Evolutionary conservation across 2,113 vertebrate genomes (phyloP), one percentile per base, ranked within the genome.

Genomic region (Danionella cerebrum): DNA sequence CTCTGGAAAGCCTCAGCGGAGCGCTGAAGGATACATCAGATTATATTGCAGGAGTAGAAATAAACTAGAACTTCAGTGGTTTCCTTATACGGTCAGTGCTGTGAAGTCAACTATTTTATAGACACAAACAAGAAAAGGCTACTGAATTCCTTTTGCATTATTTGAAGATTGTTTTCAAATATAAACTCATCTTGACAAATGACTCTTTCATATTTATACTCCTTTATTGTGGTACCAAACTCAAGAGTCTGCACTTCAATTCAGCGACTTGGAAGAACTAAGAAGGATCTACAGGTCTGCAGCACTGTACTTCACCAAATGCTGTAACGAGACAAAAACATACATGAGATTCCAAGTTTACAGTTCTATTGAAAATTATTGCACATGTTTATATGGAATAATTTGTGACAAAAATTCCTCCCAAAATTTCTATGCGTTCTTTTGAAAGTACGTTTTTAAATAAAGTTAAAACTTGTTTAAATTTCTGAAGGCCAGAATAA

Each of bases 181-280:
- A 55, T 8, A 22, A 22, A 53, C 14, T 33, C 29, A 19, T 19
- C 16, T 53, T n/a, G 50, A 53, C 2, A 35, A 2, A 31, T 2
- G 2, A 24, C 9, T 10, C 2, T 41, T 24, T 42, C 2, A 27
- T 48, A 64, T 41, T 39, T 24, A 33, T 14, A 51, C 24, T 9
- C n/a, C 8, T 55, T 10, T 73, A 70, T 67, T 62, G 66, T 73
- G 18, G 51, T 62, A 44, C 44, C 47, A 12, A 21, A 35, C 42
- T 71, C 8, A 42, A 42, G 14, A 67, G 38, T 47, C 42, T 19
- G 24, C 57, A 60, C 25, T 44, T 60, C 10, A 44, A 14, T 60
- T 44, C 2, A 53, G 27, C 18, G 50, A 19, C 14, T 11, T 31
- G 8, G n/a, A 59, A 39, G 13, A 29, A 31, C 1, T 1, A 1